Base-by-base conservation (phyloP, 2,888 invertebrate genomes). In the Drosophila subsilvestris region DNA sequence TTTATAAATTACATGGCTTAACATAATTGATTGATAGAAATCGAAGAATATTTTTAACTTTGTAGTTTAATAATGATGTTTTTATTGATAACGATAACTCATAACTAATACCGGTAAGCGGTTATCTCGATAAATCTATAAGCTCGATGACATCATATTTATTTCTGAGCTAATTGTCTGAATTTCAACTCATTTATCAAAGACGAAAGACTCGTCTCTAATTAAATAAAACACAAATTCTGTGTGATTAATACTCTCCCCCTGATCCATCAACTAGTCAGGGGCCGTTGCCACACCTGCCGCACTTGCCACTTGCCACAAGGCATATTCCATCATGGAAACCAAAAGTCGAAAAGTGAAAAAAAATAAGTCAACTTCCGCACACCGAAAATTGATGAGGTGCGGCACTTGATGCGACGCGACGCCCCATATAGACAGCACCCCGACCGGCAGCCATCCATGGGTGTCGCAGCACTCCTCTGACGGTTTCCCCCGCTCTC, bases 311-410 rank as follows among this genome's bases (percentile, higher is more conserved):
- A 12, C 27, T 12, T 25, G 14, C 44, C 27, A 12, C 18, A 12
- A 12, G 12, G n/a, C 37, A 43, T 53, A 45, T n/a, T 63, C 63
- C 50, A 63, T 63, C 63, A 63, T 59, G 42, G 6, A 32, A 25
- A n/a, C 48, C 22, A 22, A 49, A 25, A 29, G 37, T 5, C 5
- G 27, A 50, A 67, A 57, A 42, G 37, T 17, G 22, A 48, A 27
- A 29, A 29, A 66, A 67, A 67, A 48, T n/a, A 66, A 66, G 55
- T 54, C 67, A 66, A 48, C 43, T 51, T 65, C n/a, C 27, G 42
- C 20, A 7, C 37, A 76, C 77, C 66, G 51, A 14, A 78, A 82
- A 86, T 86, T 82, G 78, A 82, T 84, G 84, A 84, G 81, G 78
- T 80, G 84, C 77, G 80, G 80, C 84, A 75, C 75, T 69, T 80